Evolutionary conservation across 2,113 vertebrate species (phyloP), one percentile per base, ranked within the genome.

Genomic region (Sphyrna mokarran): DNA sequence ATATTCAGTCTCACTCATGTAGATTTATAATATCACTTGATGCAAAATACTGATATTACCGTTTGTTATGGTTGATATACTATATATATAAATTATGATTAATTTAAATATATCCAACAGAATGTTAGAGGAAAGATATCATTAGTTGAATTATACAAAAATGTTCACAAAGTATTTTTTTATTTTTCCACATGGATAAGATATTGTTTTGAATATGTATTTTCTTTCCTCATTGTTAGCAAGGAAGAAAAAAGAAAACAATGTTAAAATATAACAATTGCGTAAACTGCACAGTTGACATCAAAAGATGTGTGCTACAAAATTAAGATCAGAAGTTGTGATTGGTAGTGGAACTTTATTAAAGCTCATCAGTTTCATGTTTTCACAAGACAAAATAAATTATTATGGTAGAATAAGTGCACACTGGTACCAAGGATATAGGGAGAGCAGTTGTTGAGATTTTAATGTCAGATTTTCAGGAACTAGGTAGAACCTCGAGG

Each of bases 301-400:
- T 29, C 80, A 83, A 61, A 90, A 66, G 33, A 66, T 66, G 33
- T 40, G 70, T 95, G 66, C 11, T 70, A 48, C 68, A 95, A 70
- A 70, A 70, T 95, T 95, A 70, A 69, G 37, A 70, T 10, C 22
- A 93, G 18, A 58, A 23, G n/a, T 13, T 58, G 89, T 93, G 90
- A n/a, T 37, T 93, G 63, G 58, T 40, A n/a, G 37, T 93, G 63
- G 90, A 93, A 40, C 72, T 95, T 70, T 33, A 70, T 70, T 43
- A 95, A 72, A 22, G 93, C 11, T 70, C 9, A 69, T 8, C 20
- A 69, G 40, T 72, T 40, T 94, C 13, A 61, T 33, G 29, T 18
- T 90, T 93, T 16, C 61, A 90, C 10, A 33, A 66, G 89, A 68
- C 22, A 95, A 89, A 83, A 66, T n/a, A 69, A 94, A 94, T 43